Evolutionary conservation across 2,113 vertebrate genomes (phyloP).

Genomic region (Tetrax tetrax): DNA sequence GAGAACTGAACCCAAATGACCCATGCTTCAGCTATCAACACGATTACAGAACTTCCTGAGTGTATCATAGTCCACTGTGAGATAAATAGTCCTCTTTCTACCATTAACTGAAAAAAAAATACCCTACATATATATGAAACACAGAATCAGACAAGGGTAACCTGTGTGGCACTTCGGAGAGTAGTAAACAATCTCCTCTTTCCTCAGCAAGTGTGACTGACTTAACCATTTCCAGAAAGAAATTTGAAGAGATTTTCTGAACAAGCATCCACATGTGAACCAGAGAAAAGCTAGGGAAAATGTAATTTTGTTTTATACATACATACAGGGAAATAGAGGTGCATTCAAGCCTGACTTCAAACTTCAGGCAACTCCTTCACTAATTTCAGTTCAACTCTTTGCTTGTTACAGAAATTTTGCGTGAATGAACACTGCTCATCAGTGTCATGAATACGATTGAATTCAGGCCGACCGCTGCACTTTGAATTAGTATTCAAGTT

Average conservation of each 20-base stretch:
- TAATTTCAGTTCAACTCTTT: conserved; percentile 11
- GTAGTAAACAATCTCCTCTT: not conserved
- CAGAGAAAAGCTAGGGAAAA: not conserved
- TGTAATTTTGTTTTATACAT: not conserved
- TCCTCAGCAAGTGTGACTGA: not conserved
- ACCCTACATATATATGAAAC: not conserved
- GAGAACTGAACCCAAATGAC: not conserved
- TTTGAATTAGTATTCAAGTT: conserved; percentile 17
- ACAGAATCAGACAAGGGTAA: not conserved
- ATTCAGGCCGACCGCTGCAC: not conserved
- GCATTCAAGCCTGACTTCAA: not conserved
- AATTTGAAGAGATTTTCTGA: too few relatives aligned
- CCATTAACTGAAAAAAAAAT: not conserved
- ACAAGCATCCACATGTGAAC: not conserved
- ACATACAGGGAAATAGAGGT: not conserved
- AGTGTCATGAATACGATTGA: not conserved
- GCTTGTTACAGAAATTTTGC: not conserved
- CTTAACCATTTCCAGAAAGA: not conserved
- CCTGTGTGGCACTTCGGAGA: not conserved
- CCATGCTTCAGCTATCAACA: not conserved
- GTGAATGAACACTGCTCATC: conserved; percentile 5
- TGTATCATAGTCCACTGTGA: not conserved
- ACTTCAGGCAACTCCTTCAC: not conserved
- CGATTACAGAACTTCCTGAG: not conserved
- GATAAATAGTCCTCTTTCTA: not conserved